A percentile compares a stretch with the other conserved stretches of the same genome.
phyloP scores from a whole-genome alignment of 1,140 invertebrate species.

The Caenorhabditis remanei region DNA sequence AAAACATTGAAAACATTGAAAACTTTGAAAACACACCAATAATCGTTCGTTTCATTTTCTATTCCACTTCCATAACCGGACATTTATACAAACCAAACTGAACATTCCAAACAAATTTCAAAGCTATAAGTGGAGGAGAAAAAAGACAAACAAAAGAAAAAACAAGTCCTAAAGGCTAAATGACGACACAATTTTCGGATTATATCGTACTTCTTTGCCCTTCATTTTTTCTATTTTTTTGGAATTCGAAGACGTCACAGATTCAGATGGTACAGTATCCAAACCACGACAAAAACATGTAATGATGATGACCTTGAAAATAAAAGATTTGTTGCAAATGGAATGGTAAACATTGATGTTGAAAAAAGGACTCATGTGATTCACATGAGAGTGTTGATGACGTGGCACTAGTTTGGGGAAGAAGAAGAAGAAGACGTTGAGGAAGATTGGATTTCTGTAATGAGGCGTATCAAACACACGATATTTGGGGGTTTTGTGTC shows the following conservation, averaged over 20 bases:
- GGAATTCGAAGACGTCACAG: neutral
- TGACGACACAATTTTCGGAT: conserved; percentile 49
- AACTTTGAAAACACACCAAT: neutral
- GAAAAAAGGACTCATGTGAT: conserved; percentile 33
- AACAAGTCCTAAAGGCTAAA: conserved; percentile 25
- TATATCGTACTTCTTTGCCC: neutral
- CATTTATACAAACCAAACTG: conserved; percentile 43
- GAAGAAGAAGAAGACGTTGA: conserved; percentile 1
- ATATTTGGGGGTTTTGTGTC: neutral
- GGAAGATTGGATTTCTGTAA: conserved; percentile 46
- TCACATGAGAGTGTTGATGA: conserved; percentile 25
- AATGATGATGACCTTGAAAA: conserved; percentile 48
- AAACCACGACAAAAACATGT: conserved; percentile 37
- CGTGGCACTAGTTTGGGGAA: conserved; percentile 38
- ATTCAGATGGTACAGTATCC: conserved; percentile 32
- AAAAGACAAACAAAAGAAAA: conserved; percentile 13
- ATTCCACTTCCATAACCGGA: conserved; percentile 38
- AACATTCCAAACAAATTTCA: neutral
- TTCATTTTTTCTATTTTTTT: neutral
- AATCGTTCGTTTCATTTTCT: neutral
- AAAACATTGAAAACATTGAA: too few relatives aligned
- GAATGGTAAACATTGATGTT: conserved; percentile 23
- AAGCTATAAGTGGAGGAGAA: conserved; percentile 4
- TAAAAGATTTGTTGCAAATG: neutral
- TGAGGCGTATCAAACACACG: conserved; percentile 10